Conservation (phyloP, 1,140 invertebrate genomes). For the Parasteatoda tepidariorum region DNA sequence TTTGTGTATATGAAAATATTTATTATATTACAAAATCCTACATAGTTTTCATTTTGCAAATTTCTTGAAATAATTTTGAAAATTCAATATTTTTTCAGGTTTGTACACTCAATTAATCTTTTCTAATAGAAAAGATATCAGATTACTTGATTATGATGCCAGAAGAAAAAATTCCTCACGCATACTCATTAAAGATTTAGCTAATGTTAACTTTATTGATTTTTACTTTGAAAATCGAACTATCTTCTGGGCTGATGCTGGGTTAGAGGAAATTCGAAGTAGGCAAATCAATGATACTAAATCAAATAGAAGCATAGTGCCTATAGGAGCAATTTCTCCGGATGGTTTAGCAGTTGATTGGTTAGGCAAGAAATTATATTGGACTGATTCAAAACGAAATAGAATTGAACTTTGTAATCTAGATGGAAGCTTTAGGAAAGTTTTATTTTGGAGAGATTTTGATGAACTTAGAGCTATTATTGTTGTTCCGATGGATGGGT, state of each 20-base stretch:
- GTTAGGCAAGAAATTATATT: conserved; percentile 90
- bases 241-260: conserved; percentile 92
- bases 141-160: conserved; percentile 78
- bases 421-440: conserved; percentile 81
- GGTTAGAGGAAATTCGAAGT: conserved; percentile 85
- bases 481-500: conserved; percentile 82
- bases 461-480: conserved; percentile 89
- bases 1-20: too few species aligned
- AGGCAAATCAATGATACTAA: conserved; percentile 75
- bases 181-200: conserved; percentile 73
- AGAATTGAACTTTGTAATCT: conserved; percentile 88
- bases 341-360: conserved; percentile 89
- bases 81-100: neutral
- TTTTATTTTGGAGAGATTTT: conserved; percentile 90
- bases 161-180: conserved; percentile 62
- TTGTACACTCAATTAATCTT: conserved; percentile 73
- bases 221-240: conserved; percentile 82
- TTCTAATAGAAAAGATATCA: conserved; percentile 81
- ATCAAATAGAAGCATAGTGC: conserved; percentile 72
- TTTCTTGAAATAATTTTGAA: neutral
- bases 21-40: too few species aligned
- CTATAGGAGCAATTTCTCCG: conserved; percentile 76
- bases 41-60: too few species aligned
- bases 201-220: conserved; percentile 86
- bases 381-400: conserved; percentile 89